Conservation (phyloP, 2,797 vertebrate genomes). For the Phalanger gymnotis region DNA sequence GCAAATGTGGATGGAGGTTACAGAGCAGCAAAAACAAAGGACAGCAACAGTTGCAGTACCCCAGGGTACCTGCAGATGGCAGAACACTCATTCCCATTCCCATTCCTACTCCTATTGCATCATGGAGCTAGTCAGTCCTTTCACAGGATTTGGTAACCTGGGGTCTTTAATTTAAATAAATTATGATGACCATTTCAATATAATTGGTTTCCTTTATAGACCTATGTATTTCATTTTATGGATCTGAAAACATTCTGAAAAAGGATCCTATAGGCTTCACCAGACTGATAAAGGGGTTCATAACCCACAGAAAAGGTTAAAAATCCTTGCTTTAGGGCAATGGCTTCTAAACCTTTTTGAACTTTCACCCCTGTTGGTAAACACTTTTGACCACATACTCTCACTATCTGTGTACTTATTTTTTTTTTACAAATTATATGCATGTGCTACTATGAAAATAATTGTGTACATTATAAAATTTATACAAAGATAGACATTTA, state of each 20-base stretch:
- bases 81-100: constrained; percentile 43
- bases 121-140: background rate
- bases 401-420: background rate
- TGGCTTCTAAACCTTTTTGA: background rate
- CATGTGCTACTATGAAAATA: background rate
- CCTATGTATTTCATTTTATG: background rate
- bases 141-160: background rate
- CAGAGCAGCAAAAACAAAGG: background rate
- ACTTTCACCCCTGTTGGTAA: background rate
- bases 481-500: background rate
- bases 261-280: background rate
- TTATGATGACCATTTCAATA: background rate
- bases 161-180: background rate
- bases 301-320: background rate
- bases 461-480: background rate
- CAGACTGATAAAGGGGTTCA: background rate
- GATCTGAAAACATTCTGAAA: background rate
- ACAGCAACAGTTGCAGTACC: background rate
- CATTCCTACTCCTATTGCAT: background rate
- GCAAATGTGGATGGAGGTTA: background rate
- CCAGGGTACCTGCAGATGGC: background rate
- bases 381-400: background rate
- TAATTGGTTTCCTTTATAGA: background rate
- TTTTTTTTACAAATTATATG: background rate
- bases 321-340: background rate